Evolutionary conservation across 2,888 invertebrate genomes (phyloP), one percentile per base, ranked within the genome.

Genomic region (Lamproptera curius): DNA sequence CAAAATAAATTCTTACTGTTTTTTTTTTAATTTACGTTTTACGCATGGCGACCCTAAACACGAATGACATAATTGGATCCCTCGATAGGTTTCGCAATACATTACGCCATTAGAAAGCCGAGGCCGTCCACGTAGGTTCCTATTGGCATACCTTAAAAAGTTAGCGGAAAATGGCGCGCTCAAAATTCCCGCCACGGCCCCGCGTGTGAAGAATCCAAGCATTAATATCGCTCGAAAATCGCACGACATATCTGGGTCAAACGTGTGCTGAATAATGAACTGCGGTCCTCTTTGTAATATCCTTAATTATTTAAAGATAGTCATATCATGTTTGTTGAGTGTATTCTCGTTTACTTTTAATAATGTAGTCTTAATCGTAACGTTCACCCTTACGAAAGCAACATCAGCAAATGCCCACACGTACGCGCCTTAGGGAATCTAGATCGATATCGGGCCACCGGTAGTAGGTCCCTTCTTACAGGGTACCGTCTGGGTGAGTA

Each of bases 71-170:
- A 84, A 84, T 66, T 70, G 70, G 65, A 72, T 69, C 73, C 78
- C 73, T 70, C 70, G 68, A 68, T 65, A 43, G 56, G 67, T 84
- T 73, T 77, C 76, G 85, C 73, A 85, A 84, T 54, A 62, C 51
- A 68, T 85, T 84, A 81, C 84, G 76, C 59, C 76, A 84, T 77
- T 85, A 84, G 85, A 86, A 86, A 86, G 85, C 78, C 70, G 65
- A 60, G 55, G 64, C 65, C 67, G 69, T 66, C 61, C 67, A 67
- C 72, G 67, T 64, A 63, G 70, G 77, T 78, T 81, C 82, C 83
- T 76, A 73, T 60, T 74, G 73, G 73, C 76, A 75, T 79, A 63
- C 83, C 66, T 60, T 63, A 59, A 59, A 55, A 62, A 57, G 57
- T 57, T 51, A n/a, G n/a, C 51, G 46, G 44, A 51, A 36, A 46